These are phyloP conservation scores for Macrobrachium nipponense DNA, from an alignment of 1,140 invertebrate genomes.

Conservation along the genomic window DNA sequence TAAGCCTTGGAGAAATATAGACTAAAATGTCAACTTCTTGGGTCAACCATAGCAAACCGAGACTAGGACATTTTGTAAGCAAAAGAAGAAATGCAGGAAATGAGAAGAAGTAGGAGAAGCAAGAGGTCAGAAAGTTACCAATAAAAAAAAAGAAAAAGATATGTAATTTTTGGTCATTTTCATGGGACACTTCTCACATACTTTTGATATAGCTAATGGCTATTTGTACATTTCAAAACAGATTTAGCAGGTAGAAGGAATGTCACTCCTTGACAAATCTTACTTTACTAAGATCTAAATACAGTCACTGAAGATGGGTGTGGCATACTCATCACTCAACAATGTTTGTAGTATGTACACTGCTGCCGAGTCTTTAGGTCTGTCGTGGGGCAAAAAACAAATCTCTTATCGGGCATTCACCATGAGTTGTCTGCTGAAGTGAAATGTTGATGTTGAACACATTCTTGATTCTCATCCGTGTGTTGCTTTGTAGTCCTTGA, in stretches of 20 bases:
- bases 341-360: constrained; percentile 25
- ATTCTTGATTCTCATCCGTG: constrained; percentile 26
- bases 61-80: background rate
- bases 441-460: constrained; percentile 32
- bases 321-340: constrained; percentile 19
- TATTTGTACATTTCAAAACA: constrained; percentile 19
- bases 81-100: constrained; percentile 27
- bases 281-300: constrained; percentile 30
- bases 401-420: constrained; percentile 13
- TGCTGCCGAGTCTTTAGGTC: constrained; percentile 25
- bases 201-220: background rate
- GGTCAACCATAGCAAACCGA: too few relatives aligned
- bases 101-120: background rate
- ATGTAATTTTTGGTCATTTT: constrained; percentile 32
- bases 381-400: constrained; percentile 12
- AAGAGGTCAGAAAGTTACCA: background rate
- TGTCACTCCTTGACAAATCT: constrained; percentile 14
- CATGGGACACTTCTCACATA: background rate
- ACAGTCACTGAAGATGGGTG: background rate
- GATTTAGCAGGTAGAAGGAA: constrained; percentile 31
- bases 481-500: constrained; percentile 6
- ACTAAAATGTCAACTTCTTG: too few relatives aligned
- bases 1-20: too few relatives aligned
- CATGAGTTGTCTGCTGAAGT: constrained; percentile 5
- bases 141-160: too few relatives aligned